Base-by-base conservation (phyloP, 37 sponge, comb jelly and placozoan genomes). In the Mnemiopsis leidyi region DNA sequence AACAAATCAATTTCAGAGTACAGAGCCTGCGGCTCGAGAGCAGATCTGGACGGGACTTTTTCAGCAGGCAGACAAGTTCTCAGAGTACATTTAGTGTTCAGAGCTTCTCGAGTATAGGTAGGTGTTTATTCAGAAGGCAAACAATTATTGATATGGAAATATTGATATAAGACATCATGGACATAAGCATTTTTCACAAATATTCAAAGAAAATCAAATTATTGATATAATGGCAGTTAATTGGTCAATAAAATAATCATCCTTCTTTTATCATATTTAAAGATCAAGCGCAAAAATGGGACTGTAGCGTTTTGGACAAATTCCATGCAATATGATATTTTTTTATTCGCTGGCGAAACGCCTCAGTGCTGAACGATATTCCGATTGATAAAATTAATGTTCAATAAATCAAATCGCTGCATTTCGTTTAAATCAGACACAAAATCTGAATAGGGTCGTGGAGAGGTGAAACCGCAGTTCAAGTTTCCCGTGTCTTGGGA, bases 1-100 rank as follows among this genome's bases (percentile, higher is more conserved):
- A n/a, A n/a, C n/a, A n/a, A n/a, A n/a, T n/a, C n/a, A n/a, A 71
- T 77, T 77, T 77, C 79, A 77, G 79, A 0, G 79, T 77, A 31
- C 79, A 77, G 7, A 77, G 79, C 32, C 79, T 77, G 35, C 26
- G 36, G 18, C 32, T 77, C 5, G 79, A 77, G 2, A 77, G 79
- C 20, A 34, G 32, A 32, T 31, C 26, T 3, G 79, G 36, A 1
- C 30, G 79, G 18, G 35, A 0, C 20, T 18, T 5, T 48, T 31
- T 77, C 32, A 32, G 33, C 79, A 31, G 79, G 32, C 79, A 77
- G 79, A 31, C 35, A 5, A 77, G 79, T 18, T 77, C 79, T 16
- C 79, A 77, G 79, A 77, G 79, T 77, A 77, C 26, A 18, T 77
- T 77, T 32, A 77, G 79, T 32, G 32, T 77, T 1, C 79, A 77